A percentile compares a stretch with the other conserved stretches of the same genome.
Evolutionary conservation across 2,113 vertebrate species (phyloP).

Genomic region (Hyla sarda): DNA sequence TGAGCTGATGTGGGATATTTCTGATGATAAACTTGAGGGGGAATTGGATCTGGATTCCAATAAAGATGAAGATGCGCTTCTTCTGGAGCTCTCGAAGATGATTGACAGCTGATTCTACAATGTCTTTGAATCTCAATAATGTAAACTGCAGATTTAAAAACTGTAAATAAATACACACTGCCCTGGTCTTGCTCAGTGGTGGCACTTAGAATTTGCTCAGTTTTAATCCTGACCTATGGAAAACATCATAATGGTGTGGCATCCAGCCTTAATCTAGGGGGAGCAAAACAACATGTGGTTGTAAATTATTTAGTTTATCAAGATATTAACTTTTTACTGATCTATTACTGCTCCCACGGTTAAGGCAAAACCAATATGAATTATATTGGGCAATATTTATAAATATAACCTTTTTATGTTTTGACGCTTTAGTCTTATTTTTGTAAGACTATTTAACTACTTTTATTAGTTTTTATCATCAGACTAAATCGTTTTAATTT

Average conservation of each 20-base stretch:
- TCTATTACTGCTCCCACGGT: not conserved
- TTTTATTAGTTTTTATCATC: not conserved
- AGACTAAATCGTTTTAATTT: not conserved
- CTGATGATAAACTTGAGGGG: constrained; percentile 85
- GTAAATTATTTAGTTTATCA: not conserved
- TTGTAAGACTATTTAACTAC: not conserved
- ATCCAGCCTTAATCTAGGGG: not conserved
- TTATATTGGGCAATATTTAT: not conserved
- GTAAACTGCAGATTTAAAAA: not conserved
- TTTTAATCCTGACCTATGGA: not conserved
- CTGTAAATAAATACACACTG: not conserved
- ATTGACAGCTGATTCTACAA: constrained; percentile 83
- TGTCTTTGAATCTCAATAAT: not conserved
- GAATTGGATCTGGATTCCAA: constrained; percentile 86
- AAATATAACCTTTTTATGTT: not conserved
- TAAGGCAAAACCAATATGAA: not conserved
- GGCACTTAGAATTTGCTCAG: not conserved
- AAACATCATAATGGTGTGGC: not conserved
- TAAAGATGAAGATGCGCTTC: constrained; percentile 90
- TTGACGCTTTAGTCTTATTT: not conserved
- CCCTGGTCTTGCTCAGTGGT: not conserved
- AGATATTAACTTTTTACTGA: not conserved
- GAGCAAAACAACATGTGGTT: not conserved
- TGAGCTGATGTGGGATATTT: constrained; percentile 91
- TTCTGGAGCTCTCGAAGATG: constrained; percentile 95